phyloP scores from a whole-genome alignment of 2,113 vertebrate species.

The Catagonus wagneri region DNA sequence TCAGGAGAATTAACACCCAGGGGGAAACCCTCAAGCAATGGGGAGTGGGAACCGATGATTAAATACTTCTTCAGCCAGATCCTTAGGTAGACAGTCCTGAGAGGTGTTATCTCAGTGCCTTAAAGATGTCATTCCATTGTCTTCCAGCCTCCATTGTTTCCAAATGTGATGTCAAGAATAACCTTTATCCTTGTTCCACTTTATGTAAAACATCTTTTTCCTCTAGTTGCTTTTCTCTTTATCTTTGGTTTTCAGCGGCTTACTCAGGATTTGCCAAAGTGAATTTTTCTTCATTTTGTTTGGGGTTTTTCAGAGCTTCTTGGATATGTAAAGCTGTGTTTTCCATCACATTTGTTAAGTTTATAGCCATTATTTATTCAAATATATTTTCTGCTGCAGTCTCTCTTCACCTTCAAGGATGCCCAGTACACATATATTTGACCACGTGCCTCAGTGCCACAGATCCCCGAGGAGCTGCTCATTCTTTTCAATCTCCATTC shows the following conservation, averaged over 20 bases:
- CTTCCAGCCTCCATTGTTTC: neutral
- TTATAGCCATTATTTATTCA: neutral
- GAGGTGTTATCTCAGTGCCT: neutral
- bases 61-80: neutral
- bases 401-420: neutral
- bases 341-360: too few species aligned
- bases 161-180: neutral
- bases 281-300: too few species aligned
- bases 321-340: too few species aligned
- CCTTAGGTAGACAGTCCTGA: too few species aligned
- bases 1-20: neutral
- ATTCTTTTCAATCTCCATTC: neutral
- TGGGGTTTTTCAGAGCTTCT: too few species aligned
- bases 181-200: neutral
- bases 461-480: neutral
- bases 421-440: neutral
- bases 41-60: neutral
- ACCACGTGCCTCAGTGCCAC: neutral
- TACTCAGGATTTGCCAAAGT: neutral
- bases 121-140: neutral
- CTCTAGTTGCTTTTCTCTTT: neutral
- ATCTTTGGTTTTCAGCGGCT: neutral
- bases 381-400: neutral
- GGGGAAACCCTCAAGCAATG: neutral
- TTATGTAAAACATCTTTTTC: neutral